phyloP scores from a whole-genome alignment of 2,888 invertebrate species.

The Creontiades dilutus region DNA sequence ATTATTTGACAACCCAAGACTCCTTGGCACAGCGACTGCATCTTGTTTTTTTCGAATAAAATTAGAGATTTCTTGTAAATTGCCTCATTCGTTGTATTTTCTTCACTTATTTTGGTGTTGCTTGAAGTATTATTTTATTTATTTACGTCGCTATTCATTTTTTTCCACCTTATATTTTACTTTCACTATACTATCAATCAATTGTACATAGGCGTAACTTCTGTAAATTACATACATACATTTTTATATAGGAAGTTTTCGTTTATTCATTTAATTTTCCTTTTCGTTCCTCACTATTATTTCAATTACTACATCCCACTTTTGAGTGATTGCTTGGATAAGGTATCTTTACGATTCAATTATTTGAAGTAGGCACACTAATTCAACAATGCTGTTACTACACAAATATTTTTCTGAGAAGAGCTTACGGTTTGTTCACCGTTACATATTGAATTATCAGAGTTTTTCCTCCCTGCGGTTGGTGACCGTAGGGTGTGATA shows the following conservation, averaged over 20 bases:
- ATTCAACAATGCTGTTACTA: too few relatives aligned
- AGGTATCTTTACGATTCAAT: too few relatives aligned
- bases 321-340: too few relatives aligned
- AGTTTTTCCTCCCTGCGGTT: too few relatives aligned
- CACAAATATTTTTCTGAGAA: too few relatives aligned
- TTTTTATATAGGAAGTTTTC: conserved; percentile 5
- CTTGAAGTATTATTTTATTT: not conserved
- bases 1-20: too few relatives aligned
- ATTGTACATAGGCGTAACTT: not conserved
- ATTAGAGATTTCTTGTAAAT: not conserved
- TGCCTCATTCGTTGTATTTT: not conserved
- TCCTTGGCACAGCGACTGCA: not conserved
- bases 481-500: too few relatives aligned
- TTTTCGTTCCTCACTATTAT: not conserved
- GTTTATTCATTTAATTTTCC: not conserved
- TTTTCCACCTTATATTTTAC: not conserved
- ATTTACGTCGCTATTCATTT: not conserved
- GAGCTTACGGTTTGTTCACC: too few relatives aligned
- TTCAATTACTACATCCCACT: not conserved
- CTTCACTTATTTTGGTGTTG: not conserved
- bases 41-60: not conserved
- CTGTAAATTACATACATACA: not conserved
- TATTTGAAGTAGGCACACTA: too few relatives aligned
- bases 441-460: too few relatives aligned
- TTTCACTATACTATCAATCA: not conserved